These are phyloP conservation scores for Spilosoma lubricipeda DNA, from an alignment of 2,888 invertebrate species.

Conservation along the genomic window DNA sequence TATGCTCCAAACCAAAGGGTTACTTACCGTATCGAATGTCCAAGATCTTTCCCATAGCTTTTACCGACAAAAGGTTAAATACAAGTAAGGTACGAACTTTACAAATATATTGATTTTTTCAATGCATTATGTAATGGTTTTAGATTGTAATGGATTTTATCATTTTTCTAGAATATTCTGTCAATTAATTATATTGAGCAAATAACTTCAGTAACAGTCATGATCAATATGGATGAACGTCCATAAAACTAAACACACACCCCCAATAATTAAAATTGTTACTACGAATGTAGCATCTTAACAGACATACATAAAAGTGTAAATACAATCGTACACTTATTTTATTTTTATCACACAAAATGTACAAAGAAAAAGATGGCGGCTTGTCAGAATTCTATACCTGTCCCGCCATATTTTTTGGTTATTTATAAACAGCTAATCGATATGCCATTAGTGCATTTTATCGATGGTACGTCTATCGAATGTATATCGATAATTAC, in stretches of 20 bases:
- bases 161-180: too few species aligned
- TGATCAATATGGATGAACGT: background rate
- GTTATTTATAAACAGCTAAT: constrained; percentile 61
- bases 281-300: background rate
- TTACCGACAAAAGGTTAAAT: constrained; percentile 27
- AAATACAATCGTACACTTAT: background rate
- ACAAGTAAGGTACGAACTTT: background rate
- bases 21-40: constrained; percentile 72
- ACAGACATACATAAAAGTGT: background rate
- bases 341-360: background rate
- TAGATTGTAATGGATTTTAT: too few species aligned
- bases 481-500: constrained; percentile 58
- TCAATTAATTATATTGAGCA: too few species aligned
- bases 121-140: background rate
- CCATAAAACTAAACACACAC: background rate
- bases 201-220: too few species aligned
- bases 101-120: background rate
- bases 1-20: constrained; percentile 62
- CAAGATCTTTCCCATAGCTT: constrained; percentile 65
- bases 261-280: background rate
- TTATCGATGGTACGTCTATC: constrained; percentile 57
- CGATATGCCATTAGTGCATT: constrained; percentile 56
- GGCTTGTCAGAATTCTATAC: constrained; percentile 50
- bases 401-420: constrained; percentile 42
- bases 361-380: background rate